Evolutionary conservation across 2,113 vertebrate genomes (phyloP).

Genomic region (Brachypodius melanocephalos): DNA sequence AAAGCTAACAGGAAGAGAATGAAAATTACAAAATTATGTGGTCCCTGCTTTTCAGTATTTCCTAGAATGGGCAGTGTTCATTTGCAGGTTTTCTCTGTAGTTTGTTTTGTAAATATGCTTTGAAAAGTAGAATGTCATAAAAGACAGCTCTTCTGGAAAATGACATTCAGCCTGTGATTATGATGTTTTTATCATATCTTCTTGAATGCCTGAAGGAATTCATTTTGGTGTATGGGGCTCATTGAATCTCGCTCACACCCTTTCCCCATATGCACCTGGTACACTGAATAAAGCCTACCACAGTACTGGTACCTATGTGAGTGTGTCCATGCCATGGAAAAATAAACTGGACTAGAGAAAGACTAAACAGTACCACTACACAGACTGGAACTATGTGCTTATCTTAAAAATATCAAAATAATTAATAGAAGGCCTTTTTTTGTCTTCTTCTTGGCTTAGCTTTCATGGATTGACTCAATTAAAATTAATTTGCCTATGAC

Average conservation of each 20-base stretch:
- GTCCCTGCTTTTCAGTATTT: background rate
- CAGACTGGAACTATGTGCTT: background rate
- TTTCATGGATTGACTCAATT: background rate
- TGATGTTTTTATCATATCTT: background rate
- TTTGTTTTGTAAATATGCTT: background rate
- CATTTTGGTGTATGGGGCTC: background rate
- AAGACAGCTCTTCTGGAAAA: background rate
- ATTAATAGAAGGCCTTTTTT: background rate
- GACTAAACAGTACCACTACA: background rate
- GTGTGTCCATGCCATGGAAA: background rate
- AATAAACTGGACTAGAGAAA: background rate
- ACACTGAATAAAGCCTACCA: background rate
- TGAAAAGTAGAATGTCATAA: background rate
- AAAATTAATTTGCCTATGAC: background rate
- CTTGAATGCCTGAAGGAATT: background rate
- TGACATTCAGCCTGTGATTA: background rate
- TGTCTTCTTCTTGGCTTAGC: background rate
- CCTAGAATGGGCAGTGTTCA: background rate
- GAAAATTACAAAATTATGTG: background rate
- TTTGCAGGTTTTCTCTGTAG: background rate
- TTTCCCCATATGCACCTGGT: background rate
- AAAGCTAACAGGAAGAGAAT: background rate
- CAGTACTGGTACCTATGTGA: background rate
- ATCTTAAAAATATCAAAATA: background rate
- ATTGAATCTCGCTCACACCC: background rate